Base-by-base conservation (phyloP, 2,797 vertebrate species). In the Lagorchestes hirsutus region DNA sequence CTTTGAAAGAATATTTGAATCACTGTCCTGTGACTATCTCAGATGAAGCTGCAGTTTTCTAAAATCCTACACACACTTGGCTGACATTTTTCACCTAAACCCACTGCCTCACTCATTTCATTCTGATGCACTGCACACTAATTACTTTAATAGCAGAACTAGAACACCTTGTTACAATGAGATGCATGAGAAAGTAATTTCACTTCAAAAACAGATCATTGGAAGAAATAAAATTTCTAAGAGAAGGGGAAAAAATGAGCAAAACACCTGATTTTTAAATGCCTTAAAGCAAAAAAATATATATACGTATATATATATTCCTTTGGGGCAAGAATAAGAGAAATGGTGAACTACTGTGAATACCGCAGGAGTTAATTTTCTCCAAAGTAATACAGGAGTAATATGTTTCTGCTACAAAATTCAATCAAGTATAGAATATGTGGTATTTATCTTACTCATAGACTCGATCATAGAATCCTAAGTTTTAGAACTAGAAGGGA, bases 1-100 rank as follows among this genome's bases (percentile, higher is more conserved):
- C 90, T 74, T 74, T 74, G 6, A 74, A 58, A 93, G 52, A n/a
- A 92, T 92, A 95, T 93, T 96, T 93, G 96, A 97, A 55, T 96
- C 92, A 57, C 18, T 96, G 24, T 97, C 92, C 91, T 96, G 90
- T 95, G 92, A 94, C 62, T 96, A 56, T 87, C 90, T 96, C 46
- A 90, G 57, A 93, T 93, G 94, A 91, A 95, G 34, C 92, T 93
- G 2, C 16, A 40, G 18, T 40, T 18, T 74, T 74, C 10, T 82
- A 82, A 82, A 22, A 40, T 82, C 67, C 67, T 82, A 82, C n/a
- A 40, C 40, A 46, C 11, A 87, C 12, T 90, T 91, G 27, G 52
- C 52, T 91, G 52, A 55, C 54, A 54, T 91, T 91, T 91, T 82
- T 91, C 18, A 54, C 27, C 90, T 54, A 90, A 54, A 91, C 28